Conservation (phyloP, 2,113 vertebrate genomes). For the Vanacampus margaritifer region DNA sequence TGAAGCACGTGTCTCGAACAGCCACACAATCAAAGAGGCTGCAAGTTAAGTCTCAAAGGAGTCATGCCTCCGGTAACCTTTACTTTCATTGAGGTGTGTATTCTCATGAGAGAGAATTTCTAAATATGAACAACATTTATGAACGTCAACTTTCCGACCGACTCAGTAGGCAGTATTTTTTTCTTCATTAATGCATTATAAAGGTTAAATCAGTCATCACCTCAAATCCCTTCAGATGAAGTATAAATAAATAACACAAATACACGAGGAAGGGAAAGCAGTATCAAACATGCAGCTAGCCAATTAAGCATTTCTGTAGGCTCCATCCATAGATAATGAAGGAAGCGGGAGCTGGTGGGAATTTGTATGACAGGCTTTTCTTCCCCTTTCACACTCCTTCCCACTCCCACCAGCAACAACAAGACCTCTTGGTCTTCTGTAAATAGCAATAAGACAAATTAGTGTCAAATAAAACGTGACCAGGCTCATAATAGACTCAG, state of each 20-base stretch:
- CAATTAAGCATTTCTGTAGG: conserved; percentile 64
- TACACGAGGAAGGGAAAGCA: conserved; percentile 38
- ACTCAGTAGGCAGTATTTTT: conserved; percentile 5
- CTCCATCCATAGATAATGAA: conserved; percentile 62
- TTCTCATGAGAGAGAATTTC: conserved; percentile 17
- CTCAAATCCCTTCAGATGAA: conserved; percentile 44
- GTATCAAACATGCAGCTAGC: conserved; percentile 38
- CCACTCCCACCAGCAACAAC: conserved; percentile 13
- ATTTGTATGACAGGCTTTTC: conserved; percentile 52
- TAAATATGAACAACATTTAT: conserved; percentile 24
- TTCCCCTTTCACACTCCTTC: conserved; percentile 9
- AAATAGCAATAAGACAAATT: conserved; percentile 71
- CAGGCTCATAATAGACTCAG: conserved; percentile 70
- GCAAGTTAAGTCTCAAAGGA: conserved; percentile 14
- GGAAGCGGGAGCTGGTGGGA: conserved; percentile 47
- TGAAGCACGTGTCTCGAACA: conserved; percentile 26
- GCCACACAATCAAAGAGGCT: conserved; percentile 38
- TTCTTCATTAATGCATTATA: neutral
- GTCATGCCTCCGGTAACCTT: conserved; percentile 5
- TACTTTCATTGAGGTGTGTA: conserved; percentile 11
- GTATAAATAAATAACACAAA: conserved; percentile 44
- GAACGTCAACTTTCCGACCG: conserved; percentile 8
- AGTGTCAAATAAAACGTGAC: conserved; percentile 60
- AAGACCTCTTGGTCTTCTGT: conserved; percentile 38
- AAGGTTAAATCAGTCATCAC: conserved; percentile 26